phyloP scores from a whole-genome alignment of 1,140 invertebrate species.

The Drosophila pectinifera region DNA sequence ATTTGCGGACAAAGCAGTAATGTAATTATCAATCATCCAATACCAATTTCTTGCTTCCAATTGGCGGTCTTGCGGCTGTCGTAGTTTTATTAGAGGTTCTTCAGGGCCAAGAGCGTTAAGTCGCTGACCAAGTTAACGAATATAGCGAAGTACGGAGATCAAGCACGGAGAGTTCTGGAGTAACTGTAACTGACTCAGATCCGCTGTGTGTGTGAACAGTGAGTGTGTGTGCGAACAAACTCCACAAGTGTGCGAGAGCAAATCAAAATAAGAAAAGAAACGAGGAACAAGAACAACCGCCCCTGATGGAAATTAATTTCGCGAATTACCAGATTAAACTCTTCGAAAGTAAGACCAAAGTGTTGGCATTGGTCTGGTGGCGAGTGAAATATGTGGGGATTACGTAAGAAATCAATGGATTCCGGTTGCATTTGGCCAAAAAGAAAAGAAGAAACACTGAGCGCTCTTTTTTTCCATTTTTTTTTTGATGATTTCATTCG shows the following conservation, averaged over 20 bases:
- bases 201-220: conserved; percentile 6
- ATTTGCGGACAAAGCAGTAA: conserved; percentile 41
- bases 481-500: conserved; percentile 74
- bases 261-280: conserved; percentile 75
- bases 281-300: conserved; percentile 28
- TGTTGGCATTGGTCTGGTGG: conserved; percentile 27
- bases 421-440: conserved; percentile 69
- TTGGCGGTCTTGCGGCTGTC: conserved; percentile 17
- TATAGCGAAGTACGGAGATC: conserved; percentile 8
- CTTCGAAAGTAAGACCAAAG: conserved; percentile 16
- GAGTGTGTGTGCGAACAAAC: conserved; percentile 38
- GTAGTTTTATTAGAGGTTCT: conserved; percentile 17
- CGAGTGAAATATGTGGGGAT: conserved; percentile 63
- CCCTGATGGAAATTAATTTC: conserved; percentile 73
- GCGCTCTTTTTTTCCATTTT: conserved; percentile 19
- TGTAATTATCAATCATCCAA: conserved; percentile 20
- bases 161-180: conserved; percentile 1
- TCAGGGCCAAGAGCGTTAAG: conserved; percentile 2
- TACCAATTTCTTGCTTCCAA: conserved; percentile 19
- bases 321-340: conserved; percentile 54
- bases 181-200: conserved; percentile 10
- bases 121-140: conserved; percentile 8
- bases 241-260: conserved; percentile 78
- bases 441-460: conserved; percentile 28
- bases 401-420: conserved; percentile 69